Evolutionary conservation across 2,888 invertebrate species (phyloP).

Genomic region (Lycia hirtaria): DNA sequence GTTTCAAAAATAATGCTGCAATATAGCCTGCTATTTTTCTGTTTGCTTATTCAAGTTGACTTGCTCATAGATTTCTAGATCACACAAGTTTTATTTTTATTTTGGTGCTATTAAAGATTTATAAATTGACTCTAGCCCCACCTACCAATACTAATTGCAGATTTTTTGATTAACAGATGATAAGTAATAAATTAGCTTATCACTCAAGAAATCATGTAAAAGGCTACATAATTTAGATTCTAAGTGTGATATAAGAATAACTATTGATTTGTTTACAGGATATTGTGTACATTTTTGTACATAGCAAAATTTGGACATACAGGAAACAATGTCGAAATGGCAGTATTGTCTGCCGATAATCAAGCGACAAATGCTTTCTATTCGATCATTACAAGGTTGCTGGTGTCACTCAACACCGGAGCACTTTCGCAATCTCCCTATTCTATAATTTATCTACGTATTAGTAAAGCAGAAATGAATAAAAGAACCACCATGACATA

Average conservation of each 20-base stretch:
- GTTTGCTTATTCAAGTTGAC: too few species aligned
- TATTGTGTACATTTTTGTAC: conserved; percentile 16
- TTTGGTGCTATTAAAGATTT: neutral
- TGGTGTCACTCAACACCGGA: conserved; percentile 73
- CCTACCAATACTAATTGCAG: conserved; percentile 18
- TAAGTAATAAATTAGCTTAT: conserved; percentile 26
- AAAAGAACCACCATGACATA: conserved; percentile 75
- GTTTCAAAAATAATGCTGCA: too few species aligned
- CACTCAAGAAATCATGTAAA: conserved; percentile 11
- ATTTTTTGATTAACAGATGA: neutral
- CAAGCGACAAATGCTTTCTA: conserved; percentile 76
- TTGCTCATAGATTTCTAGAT: too few species aligned
- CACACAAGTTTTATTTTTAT: too few species aligned
- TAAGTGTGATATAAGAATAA: neutral
- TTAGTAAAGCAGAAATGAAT: conserved; percentile 69
- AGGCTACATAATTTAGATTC: neutral
- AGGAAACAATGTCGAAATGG: conserved; percentile 68
- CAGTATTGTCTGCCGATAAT: conserved; percentile 69
- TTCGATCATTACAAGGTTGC: conserved; percentile 75
- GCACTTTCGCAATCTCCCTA: conserved; percentile 76
- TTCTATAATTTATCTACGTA: conserved; percentile 71
- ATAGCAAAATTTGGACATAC: conserved; percentile 41
- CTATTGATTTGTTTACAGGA: conserved; percentile 15
- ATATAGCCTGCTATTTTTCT: too few species aligned
- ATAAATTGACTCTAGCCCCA: neutral